These are phyloP conservation scores for Alexandromys fortis DNA, from an alignment of 2,113 vertebrate genomes.

Conservation along the genomic window DNA sequence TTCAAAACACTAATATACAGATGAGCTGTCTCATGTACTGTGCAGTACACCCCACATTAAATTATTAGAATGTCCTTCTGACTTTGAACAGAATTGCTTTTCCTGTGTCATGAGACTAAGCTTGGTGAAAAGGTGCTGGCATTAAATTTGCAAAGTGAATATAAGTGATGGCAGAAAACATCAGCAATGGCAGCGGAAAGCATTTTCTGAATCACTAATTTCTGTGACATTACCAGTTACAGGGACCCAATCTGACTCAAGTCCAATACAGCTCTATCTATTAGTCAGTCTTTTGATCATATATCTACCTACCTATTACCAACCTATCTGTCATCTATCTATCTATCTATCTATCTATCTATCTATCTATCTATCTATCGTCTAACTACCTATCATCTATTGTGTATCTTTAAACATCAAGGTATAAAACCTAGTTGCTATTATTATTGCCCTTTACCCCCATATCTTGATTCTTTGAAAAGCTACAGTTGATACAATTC, in stretches of 20 bases:
- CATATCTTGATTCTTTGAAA: neutral
- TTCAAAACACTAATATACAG: slow-evolving; percentile 29
- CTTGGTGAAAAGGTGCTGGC: neutral
- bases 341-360: neutral
- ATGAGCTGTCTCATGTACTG: neutral
- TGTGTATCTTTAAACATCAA: slow-evolving; percentile 2
- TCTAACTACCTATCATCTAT: neutral
- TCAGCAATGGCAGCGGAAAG: neutral
- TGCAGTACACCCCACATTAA: neutral
- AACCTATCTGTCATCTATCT: neutral
- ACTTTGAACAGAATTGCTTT: slow-evolving; percentile 18
- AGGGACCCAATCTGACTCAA: slow-evolving; percentile 8
- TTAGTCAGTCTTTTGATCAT: neutral
- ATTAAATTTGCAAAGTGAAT: slow-evolving; percentile 22
- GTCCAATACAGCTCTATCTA: neutral
- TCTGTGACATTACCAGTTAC: neutral
- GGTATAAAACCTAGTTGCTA: slow-evolving; percentile 46
- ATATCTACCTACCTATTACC: neutral
- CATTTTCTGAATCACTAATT: neutral
- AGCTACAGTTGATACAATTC: neutral
- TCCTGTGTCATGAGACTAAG: neutral
- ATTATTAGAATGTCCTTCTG: neutral
- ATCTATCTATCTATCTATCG: neutral
- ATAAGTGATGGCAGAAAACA: slow-evolving; percentile 21
- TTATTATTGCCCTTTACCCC: neutral